phyloP scores from a whole-genome alignment of 2,888 invertebrate species.

The Ophion ventricosus region DNA sequence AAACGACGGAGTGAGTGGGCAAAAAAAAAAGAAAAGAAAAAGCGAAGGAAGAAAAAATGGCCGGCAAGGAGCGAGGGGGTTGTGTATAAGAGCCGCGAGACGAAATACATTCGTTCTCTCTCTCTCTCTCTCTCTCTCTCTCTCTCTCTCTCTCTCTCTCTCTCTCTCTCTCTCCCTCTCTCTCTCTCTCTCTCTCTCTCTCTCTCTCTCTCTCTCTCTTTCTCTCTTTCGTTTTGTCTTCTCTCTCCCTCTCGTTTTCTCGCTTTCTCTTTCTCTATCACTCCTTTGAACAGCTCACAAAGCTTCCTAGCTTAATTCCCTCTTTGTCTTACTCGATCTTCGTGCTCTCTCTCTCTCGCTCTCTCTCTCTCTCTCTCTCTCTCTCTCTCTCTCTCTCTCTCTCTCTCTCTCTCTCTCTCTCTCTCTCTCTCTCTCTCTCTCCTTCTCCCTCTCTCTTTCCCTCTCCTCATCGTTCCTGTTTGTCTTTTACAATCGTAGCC shows the following conservation, averaged over 20 bases:
- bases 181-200: slow-evolving; percentile 40
- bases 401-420: slow-evolving; percentile 47
- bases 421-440: slow-evolving; percentile 40
- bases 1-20: slow-evolving; percentile 46
- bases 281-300: slow-evolving; percentile 42
- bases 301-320: slow-evolving; percentile 47
- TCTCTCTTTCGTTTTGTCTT: slow-evolving; percentile 40
- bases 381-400: slow-evolving; percentile 25
- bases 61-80: slow-evolving; percentile 39
- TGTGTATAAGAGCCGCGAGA: slow-evolving; percentile 57
- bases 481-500: slow-evolving; percentile 65
- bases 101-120: slow-evolving; percentile 45
- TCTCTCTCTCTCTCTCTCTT: slow-evolving; percentile 40
- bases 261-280: slow-evolving; percentile 41
- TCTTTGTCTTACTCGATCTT: slow-evolving; percentile 47
- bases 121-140: slow-evolving; percentile 52
- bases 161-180: slow-evolving; percentile 38
- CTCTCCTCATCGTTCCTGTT: slow-evolving; percentile 22
- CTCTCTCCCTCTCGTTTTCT: slow-evolving; percentile 36
- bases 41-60: slow-evolving; percentile 22
- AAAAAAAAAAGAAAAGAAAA: slow-evolving; percentile 38
- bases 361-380: slow-evolving; percentile 43
- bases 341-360: not conserved
- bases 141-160: slow-evolving; percentile 37
- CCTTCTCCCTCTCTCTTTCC: slow-evolving; percentile 28